These are phyloP conservation scores for Tachycineta bicolor DNA, from an alignment of 2,113 vertebrate genomes.

Conservation along the genomic window DNA sequence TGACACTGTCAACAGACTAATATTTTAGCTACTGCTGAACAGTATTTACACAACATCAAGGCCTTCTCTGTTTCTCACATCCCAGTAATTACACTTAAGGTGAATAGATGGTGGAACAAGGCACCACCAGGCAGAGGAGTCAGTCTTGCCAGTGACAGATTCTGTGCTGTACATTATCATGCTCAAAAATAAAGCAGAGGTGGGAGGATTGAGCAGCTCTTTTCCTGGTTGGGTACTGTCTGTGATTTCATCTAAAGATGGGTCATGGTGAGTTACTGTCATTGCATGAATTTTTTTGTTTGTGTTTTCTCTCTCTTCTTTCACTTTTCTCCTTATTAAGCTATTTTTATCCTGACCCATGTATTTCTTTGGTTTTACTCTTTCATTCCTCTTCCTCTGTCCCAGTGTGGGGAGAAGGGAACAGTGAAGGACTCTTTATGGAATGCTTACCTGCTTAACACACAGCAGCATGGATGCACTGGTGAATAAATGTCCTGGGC, in stretches of 20 bases:
- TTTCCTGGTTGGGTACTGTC: background rate
- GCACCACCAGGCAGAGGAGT: background rate
- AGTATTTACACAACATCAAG: background rate
- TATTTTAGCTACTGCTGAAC: background rate
- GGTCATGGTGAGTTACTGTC: background rate
- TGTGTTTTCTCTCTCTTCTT: background rate
- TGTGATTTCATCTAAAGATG: background rate
- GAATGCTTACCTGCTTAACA: background rate
- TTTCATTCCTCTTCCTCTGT: background rate
- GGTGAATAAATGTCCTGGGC: background rate
- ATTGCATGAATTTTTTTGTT: background rate
- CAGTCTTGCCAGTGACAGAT: rapidly evolving
- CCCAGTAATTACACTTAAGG: background rate
- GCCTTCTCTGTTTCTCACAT: background rate
- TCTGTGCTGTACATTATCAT: no score
- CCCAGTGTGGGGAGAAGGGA: rapidly evolving
- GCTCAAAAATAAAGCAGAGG: background rate
- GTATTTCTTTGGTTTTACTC: background rate
- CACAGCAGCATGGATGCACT: background rate
- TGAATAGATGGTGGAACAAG: background rate
- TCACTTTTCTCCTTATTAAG: background rate
- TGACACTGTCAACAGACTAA: rapidly evolving
- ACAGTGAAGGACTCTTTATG: background rate
- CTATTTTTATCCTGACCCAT: background rate
- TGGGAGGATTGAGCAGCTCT: background rate